Percentiles rank a stretch among this genome's conserved stretches.
phyloP scores from a whole-genome alignment of 2,888 invertebrate genomes.

The Lordiphosa fenestrarum region DNA sequence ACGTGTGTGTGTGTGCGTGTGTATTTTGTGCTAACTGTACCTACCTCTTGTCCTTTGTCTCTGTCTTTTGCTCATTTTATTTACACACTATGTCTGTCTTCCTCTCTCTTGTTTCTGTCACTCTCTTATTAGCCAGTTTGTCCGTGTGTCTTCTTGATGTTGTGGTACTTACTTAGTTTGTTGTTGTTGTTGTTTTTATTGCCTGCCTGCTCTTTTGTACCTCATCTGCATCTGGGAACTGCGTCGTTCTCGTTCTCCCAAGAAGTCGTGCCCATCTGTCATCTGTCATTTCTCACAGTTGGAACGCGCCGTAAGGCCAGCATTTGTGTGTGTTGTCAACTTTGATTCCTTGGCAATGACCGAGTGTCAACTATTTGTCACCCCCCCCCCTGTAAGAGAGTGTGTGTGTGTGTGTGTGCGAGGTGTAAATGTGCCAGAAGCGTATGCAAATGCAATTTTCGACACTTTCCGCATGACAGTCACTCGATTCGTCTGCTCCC shows the following conservation, averaged over 20 bases:
- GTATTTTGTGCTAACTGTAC: too few relatives aligned
- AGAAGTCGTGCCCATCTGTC: not conserved
- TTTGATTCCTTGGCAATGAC: conserved; percentile 8
- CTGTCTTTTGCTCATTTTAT: not conserved
- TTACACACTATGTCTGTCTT: not conserved
- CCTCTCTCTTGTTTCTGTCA: not conserved
- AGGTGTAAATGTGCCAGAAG: conserved; percentile 37
- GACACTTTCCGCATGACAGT: conserved; percentile 65
- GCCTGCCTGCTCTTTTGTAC: too few relatives aligned
- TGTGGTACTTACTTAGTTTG: too few relatives aligned
- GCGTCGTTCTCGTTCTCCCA: not conserved
- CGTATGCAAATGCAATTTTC: conserved; percentile 71
- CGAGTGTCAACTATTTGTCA: conserved; percentile 15
- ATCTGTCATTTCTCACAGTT: conserved; percentile 10
- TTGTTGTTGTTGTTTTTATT: too few relatives aligned
- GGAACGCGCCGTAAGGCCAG: not conserved
- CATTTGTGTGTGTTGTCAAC: conserved; percentile 11
- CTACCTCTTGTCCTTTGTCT: too few relatives aligned
- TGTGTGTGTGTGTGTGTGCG: conserved; percentile 1
- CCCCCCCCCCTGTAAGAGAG: not conserved
- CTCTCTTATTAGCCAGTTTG: not conserved
- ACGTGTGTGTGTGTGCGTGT: too few relatives aligned
- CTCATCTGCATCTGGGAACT: not conserved
- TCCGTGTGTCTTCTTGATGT: not conserved
- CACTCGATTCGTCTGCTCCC: conserved; percentile 55